Conservation (phyloP, 2,888 invertebrate genomes). For the Bombylius major region DNA sequence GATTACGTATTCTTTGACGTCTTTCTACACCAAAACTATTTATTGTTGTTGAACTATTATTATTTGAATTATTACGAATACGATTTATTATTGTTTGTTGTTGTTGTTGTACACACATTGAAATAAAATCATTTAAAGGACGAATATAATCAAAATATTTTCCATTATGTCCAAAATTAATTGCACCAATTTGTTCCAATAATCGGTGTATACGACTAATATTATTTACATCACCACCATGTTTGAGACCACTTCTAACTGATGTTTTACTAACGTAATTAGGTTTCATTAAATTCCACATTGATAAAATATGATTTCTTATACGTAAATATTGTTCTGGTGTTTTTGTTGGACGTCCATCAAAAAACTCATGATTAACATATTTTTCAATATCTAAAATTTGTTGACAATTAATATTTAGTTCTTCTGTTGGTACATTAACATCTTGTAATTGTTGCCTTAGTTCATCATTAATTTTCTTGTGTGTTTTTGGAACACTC, state of each 20-base stretch:
- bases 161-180: constrained; percentile 48
- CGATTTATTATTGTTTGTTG: constrained; percentile 1
- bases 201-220: constrained; percentile 47
- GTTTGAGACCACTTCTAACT: constrained; percentile 43
- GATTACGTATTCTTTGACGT: too few species aligned
- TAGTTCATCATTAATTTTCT: constrained; percentile 12
- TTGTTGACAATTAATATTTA: constrained; percentile 28
- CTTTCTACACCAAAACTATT: too few species aligned
- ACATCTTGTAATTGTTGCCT: constrained; percentile 23
- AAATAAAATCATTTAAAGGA: constrained; percentile 14
- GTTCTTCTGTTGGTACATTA: constrained; percentile 39
- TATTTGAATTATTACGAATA: too few species aligned
- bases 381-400: constrained; percentile 43
- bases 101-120: constrained; percentile 10
- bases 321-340: constrained; percentile 45
- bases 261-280: constrained; percentile 46
- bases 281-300: constrained; percentile 42
- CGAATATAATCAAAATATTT: constrained; percentile 20
- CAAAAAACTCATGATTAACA: constrained; percentile 45
- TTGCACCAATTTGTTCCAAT: constrained; percentile 48
- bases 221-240: constrained; percentile 49
- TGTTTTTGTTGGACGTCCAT: constrained; percentile 41
- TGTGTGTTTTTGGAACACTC: background rate
- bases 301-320: constrained; percentile 44
- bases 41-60: too few species aligned